phyloP scores from a whole-genome alignment of 2,888 invertebrate genomes.

The Crematogaster levior region DNA sequence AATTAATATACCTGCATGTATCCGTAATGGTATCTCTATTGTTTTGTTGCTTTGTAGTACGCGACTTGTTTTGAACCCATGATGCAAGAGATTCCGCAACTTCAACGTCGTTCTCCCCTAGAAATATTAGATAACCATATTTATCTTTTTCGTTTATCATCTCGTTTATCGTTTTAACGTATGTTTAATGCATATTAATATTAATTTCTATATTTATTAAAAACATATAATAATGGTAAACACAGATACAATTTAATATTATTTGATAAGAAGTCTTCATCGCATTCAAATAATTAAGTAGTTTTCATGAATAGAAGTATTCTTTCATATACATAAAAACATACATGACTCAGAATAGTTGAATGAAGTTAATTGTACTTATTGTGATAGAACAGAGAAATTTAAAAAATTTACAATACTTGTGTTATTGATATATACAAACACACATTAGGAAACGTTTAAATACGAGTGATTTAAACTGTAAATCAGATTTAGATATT shows the following conservation, averaged over 20 bases:
- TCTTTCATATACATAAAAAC: background rate
- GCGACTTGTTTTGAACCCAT: constrained; percentile 80
- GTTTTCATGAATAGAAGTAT: constrained; percentile 4
- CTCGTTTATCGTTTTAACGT: background rate
- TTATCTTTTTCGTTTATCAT: background rate
- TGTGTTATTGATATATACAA: background rate
- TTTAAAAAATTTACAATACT: constrained; percentile 22
- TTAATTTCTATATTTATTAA: constrained; percentile 12
- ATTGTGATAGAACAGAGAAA: background rate
- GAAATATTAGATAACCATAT: constrained; percentile 44
- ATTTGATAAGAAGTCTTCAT: background rate
- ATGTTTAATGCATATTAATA: background rate
- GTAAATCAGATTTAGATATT: background rate
- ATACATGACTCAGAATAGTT: background rate
- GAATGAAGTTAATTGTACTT: background rate
- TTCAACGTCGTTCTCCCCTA: constrained; percentile 91
- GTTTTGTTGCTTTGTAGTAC: constrained; percentile 69
- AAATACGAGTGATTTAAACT: constrained; percentile 5
- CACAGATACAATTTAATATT: constrained; percentile 10
- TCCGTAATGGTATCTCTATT: constrained; percentile 55
- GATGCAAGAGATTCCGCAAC: constrained; percentile 86
- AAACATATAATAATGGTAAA: constrained; percentile 1
- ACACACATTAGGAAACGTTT: background rate
- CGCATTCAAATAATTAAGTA: constrained; percentile 19
- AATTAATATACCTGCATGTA: constrained; percentile 55